A percentile compares a stretch with the other conserved stretches of the same genome.
Evolutionary conservation across 2,797 vertebrate species (phyloP).

Genomic region (Chiloscyllium punctatum): DNA sequence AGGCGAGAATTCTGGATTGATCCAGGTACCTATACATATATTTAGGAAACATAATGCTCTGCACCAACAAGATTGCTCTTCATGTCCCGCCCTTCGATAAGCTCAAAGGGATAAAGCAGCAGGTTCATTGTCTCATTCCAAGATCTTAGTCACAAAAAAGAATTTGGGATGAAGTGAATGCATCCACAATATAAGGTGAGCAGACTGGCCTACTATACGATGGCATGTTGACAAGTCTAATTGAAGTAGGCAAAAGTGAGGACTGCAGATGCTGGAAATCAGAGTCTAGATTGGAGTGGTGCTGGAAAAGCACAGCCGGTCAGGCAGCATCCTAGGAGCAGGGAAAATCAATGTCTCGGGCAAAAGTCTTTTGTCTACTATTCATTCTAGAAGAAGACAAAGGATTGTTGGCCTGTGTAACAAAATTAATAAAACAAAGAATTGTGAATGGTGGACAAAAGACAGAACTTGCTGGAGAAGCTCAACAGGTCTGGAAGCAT

Average conservation of each 20-base stretch:
- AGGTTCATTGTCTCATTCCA: neutral
- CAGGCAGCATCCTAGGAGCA: too few relatives aligned
- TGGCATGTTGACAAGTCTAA: neutral
- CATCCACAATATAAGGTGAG: neutral
- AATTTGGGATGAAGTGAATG: neutral
- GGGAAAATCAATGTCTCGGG: too few relatives aligned
- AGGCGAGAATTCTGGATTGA: neutral
- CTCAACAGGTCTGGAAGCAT: too few relatives aligned
- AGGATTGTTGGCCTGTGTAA: neutral
- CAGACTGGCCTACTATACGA: neutral
- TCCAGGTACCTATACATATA: neutral
- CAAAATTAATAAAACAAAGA: too few relatives aligned
- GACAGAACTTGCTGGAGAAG: too few relatives aligned
- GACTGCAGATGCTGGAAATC: too few relatives aligned
- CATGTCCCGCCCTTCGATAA: neutral
- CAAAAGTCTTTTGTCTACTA: neutral
- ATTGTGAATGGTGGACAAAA: too few relatives aligned
- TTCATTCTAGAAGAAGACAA: neutral
- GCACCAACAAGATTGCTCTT: neutral
- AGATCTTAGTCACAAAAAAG: neutral
- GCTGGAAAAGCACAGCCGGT: too few relatives aligned
- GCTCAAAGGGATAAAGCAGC: neutral
- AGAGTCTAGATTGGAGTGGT: too few relatives aligned
- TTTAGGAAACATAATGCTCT: neutral
- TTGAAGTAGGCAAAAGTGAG: neutral